A percentile compares a stretch with the other conserved stretches of the same genome.
phyloP scores from a whole-genome alignment of 2,888 invertebrate species.

The Standfussiana lucernea region DNA sequence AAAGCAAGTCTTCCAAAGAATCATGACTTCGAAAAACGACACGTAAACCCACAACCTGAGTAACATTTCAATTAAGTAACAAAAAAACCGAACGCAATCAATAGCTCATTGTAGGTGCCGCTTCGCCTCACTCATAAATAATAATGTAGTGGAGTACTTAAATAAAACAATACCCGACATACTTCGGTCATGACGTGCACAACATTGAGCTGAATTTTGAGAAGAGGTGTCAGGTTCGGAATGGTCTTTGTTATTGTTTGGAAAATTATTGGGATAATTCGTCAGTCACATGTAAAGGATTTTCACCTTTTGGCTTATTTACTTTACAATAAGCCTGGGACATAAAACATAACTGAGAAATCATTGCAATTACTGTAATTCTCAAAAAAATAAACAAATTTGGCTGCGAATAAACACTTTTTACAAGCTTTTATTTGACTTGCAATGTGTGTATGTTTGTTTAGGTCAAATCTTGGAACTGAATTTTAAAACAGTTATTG shows the following conservation, averaged over 20 bases:
- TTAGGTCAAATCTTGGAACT: too few species aligned
- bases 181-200: conserved; percentile 47
- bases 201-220: conserved; percentile 36
- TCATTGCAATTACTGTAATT: background rate
- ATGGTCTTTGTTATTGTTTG: conserved; percentile 31
- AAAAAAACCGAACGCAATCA: conserved; percentile 53
- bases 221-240: conserved; percentile 44
- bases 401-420: background rate
- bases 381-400: background rate
- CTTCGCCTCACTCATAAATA: conserved; percentile 49
- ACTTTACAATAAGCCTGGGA: background rate
- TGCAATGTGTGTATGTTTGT: background rate
- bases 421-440: background rate
- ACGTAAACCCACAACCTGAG: conserved; percentile 17
- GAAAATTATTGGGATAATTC: conserved; percentile 26
- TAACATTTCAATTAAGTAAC: conserved; percentile 53
- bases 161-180: conserved; percentile 61
- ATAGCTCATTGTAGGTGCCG: conserved; percentile 52
- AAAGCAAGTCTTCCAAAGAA: background rate
- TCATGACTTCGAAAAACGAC: conserved; percentile 11
- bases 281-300: background rate
- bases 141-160: conserved; percentile 51
- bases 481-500: too few species aligned
- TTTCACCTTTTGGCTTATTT: background rate
- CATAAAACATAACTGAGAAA: background rate